Conservation (phyloP, 2,113 vertebrate species). For the Chaetura pelagica region DNA sequence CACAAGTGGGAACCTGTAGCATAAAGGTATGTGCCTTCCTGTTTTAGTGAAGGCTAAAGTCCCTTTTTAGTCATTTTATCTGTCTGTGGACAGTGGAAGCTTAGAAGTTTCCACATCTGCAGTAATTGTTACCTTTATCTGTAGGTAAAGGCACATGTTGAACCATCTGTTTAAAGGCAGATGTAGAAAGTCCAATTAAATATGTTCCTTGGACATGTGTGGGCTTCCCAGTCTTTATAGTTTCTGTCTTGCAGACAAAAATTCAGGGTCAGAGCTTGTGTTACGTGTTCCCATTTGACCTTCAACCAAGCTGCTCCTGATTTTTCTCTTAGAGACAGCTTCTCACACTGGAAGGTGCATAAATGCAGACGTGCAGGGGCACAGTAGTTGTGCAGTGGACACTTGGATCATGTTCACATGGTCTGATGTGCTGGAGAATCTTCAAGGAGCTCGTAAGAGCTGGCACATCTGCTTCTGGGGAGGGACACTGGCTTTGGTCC, state of each 20-base stretch:
- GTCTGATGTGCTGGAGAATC: not conserved
- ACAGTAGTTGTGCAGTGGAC: not conserved
- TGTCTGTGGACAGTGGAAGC: not conserved
- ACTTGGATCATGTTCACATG: accelerated
- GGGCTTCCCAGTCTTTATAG: not conserved
- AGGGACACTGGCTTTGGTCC: not conserved
- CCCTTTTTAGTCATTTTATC: not conserved
- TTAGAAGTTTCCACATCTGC: not conserved
- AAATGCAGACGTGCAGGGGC: not conserved
- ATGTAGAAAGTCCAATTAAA: not conserved
- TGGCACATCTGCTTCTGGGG: not conserved
- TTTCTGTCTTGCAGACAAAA: not conserved
- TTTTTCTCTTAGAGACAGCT: not conserved
- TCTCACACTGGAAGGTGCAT: not conserved
- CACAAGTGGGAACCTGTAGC: not conserved
- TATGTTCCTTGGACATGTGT: not conserved
- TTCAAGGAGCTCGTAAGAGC: not conserved
- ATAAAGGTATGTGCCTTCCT: not conserved
- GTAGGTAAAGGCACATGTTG: not conserved
- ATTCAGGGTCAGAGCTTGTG: not conserved
- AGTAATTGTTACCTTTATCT: not conserved
- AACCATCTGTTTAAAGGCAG: not conserved
- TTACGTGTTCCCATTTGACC: accelerated
- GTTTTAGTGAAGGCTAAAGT: not conserved
- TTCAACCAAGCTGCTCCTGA: not conserved